phyloP scores from a whole-genome alignment of 2,888 invertebrate species.

The Trissoscelio sp. region DNA sequence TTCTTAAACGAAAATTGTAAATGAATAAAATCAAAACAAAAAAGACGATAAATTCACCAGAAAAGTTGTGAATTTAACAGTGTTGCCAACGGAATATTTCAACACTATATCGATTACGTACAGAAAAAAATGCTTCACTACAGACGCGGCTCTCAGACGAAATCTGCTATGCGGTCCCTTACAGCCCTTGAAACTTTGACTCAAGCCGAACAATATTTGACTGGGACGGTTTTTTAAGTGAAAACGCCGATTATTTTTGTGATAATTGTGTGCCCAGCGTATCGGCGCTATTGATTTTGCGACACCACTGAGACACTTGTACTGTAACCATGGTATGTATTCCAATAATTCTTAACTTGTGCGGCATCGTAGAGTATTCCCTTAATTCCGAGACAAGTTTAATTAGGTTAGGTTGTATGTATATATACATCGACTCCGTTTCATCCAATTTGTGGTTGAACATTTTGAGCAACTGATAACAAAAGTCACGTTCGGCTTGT shows the following conservation, averaged over 20 bases:
- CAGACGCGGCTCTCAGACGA: constrained; percentile 26
- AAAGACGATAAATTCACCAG: not conserved
- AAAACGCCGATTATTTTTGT: not conserved
- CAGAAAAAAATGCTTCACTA: constrained; percentile 37
- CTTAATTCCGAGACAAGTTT: constrained; percentile 3
- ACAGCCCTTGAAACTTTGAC: constrained; percentile 8
- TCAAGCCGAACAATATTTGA: constrained; percentile 8
- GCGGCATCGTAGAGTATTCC: not conserved
- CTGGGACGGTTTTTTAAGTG: constrained; percentile 17
- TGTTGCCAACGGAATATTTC: not conserved
- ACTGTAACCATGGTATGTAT: constrained; percentile 41
- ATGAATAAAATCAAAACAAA: no score
- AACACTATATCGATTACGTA: constrained; percentile 24
- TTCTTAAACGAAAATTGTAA: no score
- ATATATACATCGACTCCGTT: constrained; percentile 12
- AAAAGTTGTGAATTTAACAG: not conserved
- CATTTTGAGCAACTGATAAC: not conserved
- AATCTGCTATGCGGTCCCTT: constrained; percentile 33
- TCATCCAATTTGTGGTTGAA: constrained; percentile 11
- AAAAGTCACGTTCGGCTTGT: not conserved
- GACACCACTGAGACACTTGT: not conserved
- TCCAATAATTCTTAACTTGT: constrained; percentile 5
- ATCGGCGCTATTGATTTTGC: constrained; percentile 6
- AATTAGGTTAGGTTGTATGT: constrained; percentile 56
- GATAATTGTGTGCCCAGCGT: not conserved